phyloP scores from a whole-genome alignment of 2,113 vertebrate species.

The Hypocryptadius cinnamomeus region DNA sequence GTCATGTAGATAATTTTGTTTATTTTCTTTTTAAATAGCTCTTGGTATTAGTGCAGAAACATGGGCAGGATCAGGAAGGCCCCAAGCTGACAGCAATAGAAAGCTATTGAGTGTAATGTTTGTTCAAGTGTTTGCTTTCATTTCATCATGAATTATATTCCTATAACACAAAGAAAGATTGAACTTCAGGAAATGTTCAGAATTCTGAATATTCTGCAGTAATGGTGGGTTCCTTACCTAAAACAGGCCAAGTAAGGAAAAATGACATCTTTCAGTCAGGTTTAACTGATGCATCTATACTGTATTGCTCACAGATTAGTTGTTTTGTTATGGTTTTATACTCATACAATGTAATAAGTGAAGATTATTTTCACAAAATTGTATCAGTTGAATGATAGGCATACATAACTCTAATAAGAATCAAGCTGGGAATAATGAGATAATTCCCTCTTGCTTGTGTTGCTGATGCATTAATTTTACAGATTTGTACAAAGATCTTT shows the following conservation, averaged over 20 bases:
- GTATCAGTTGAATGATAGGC: not conserved
- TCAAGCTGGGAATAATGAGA: not conserved
- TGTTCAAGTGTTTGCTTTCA: not conserved
- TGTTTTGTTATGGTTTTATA: not conserved
- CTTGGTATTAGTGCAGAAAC: not conserved
- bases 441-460: not conserved
- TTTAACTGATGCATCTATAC: not conserved
- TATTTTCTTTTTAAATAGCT: not conserved
- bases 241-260: not conserved
- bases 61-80: not conserved
- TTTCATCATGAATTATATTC: not conserved
- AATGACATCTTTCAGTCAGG: not conserved
- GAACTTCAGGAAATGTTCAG: not conserved
- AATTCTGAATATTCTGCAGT: not conserved
- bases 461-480: not conserved
- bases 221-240: not conserved
- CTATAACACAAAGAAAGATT: not conserved
- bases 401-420: not conserved
- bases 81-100: not conserved
- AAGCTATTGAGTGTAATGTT: not conserved
- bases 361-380: not conserved
- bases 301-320: not conserved
- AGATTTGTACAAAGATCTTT: not conserved
- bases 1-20: not conserved
- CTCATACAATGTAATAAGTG: not conserved